A percentile compares a stretch with the other conserved stretches of the same genome.
Conservation (phyloP, 2,113 vertebrate species). For the Tursiops truncatus region DNA sequence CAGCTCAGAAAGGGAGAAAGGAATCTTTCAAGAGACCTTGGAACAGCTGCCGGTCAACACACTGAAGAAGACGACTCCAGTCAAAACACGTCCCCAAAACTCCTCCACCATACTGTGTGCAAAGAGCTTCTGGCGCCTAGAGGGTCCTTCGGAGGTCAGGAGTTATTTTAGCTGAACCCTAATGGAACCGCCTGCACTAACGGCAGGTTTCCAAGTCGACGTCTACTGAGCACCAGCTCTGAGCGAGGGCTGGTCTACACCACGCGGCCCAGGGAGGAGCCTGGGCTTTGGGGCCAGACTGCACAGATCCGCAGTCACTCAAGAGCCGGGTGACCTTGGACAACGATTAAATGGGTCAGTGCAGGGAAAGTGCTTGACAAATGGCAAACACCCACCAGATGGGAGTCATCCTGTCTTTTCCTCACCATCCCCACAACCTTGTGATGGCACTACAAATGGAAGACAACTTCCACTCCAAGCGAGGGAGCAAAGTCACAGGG, state of each 20-base stretch:
- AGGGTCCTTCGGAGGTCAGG: neutral
- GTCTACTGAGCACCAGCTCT: accelerated
- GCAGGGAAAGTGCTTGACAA: neutral
- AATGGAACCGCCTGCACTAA: neutral
- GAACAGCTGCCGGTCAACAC: slow-evolving; percentile 54
- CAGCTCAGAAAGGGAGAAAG: slow-evolving; percentile 13
- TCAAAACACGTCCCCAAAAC: neutral
- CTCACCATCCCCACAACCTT: neutral
- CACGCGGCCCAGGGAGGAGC: accelerated
- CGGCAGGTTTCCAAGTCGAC: accelerated
- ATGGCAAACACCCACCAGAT: accelerated
- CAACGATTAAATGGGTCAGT: accelerated
- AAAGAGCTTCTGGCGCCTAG: neutral
- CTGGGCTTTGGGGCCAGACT: neutral
- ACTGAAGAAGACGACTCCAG: slow-evolving; percentile 7
- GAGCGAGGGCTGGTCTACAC: neutral
- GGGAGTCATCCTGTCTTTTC: accelerated
- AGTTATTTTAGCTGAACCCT: neutral
- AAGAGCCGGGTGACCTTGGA: neutral
- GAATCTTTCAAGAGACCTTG: slow-evolving; percentile 75
- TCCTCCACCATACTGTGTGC: neutral
- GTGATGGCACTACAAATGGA: accelerated
- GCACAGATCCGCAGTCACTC: neutral
- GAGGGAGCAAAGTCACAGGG: neutral
- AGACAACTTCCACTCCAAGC: accelerated